These are phyloP conservation scores for Macropus fuliginosus DNA, from an alignment of 2,797 vertebrate species.

Conservation along the genomic window DNA sequence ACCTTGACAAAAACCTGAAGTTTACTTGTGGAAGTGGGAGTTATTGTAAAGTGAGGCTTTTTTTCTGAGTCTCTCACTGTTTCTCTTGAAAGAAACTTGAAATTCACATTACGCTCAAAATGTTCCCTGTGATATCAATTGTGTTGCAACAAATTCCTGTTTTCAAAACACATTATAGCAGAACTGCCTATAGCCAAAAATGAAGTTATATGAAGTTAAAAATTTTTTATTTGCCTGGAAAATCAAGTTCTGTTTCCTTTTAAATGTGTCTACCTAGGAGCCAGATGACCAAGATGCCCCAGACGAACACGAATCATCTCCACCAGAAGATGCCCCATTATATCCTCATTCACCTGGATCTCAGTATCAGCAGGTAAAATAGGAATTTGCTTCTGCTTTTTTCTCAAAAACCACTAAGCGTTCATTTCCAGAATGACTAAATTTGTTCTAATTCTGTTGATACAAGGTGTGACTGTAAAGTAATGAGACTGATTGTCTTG, in stretches of 20 bases:
- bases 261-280: slow-evolving; percentile 88
- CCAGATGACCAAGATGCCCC: slow-evolving; percentile 98
- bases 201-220: neutral
- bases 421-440: slow-evolving; percentile 18
- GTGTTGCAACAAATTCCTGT: neutral
- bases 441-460: slow-evolving; percentile 15
- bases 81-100: neutral
- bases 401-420: slow-evolving; percentile 1
- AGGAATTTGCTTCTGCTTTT: neutral
- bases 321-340: slow-evolving; percentile 97
- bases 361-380: slow-evolving; percentile 96
- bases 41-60: neutral
- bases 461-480: slow-evolving; percentile 23
- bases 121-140: neutral
- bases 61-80: neutral
- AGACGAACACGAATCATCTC: slow-evolving; percentile 98
- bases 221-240: slow-evolving; percentile 25
- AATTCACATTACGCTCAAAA: neutral
- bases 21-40: neutral
- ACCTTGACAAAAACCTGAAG: neutral
- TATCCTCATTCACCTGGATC: slow-evolving; percentile 98
- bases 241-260: slow-evolving; percentile 21
- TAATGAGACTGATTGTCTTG: slow-evolving; percentile 12
- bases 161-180: neutral
- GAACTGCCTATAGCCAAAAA: neutral